Base-by-base conservation (phyloP, 2,797 vertebrate genomes). In the Glyptemys insculpta region DNA sequence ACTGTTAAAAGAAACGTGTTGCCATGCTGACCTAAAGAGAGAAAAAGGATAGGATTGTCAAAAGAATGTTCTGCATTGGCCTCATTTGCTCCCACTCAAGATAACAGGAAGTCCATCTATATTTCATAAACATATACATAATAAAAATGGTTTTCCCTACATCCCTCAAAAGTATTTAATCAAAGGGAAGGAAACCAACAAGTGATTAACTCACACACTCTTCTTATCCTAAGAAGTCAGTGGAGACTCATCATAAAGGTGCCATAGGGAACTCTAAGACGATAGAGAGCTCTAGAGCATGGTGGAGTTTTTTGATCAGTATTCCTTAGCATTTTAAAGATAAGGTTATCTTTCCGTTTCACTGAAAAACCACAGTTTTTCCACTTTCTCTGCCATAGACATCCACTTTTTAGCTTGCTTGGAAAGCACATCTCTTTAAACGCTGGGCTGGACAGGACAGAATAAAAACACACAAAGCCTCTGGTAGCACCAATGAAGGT, bases 11-110 rank as follows among this genome's bases (percentile, higher is more conserved):
- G 65, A 68, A 68, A 68, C 9, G 5, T 68, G n/a, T 72, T 72
- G 68, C 37, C n/a, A 19, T 12, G n/a, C 10, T 72, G 21, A 37
- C n/a, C 21, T 41, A 41, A 41, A 25, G n/a, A 72, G 10, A 72
- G 68, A 41, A 72, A 41, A 72, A 23, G 81, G 92, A 83, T 27
- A 54, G 72, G 8, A 89, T 62, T 95, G 95, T 89, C 23, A 29
- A 31, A 57, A 52, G 93, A 87, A 31, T 37, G 3, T 25, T 72
- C 27, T 56, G 50, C 44, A 41, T 44, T 79, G 88, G 88, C 62
- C 62, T n/a, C 89, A 56, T 79, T 95, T 85, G 87, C 89, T 57
- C 57, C 94, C 18, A 49, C 62, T 44, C 16, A n/a, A 89, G 85
- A 27, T n/a, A 57, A 14, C 59, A 29, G 14, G 14, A 78, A 49